Evolutionary conservation across 2,113 vertebrate species (phyloP).

Genomic region (Lampris megalopsis): DNA sequence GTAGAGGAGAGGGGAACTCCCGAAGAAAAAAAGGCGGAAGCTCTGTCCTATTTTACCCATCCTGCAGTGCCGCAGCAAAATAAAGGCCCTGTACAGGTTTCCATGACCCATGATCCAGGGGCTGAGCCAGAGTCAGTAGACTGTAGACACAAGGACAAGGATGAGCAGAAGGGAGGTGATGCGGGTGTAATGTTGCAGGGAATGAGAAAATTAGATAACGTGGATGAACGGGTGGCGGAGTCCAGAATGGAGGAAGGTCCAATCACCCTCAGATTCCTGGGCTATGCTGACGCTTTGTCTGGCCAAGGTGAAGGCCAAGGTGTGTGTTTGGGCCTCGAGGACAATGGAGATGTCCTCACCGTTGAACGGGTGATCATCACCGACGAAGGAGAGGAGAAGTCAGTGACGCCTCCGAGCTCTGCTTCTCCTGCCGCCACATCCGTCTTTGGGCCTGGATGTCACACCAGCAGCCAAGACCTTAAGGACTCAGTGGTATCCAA

Average conservation of each 20-base stretch:
- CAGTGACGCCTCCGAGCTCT: background rate
- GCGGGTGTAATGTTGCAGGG: conserved; percentile 4
- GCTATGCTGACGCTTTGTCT: conserved; percentile 57
- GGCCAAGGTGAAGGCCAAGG: conserved; percentile 7
- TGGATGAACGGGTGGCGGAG: conserved; percentile 31
- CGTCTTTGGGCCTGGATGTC: background rate
- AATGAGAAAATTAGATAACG: background rate
- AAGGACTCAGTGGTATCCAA: background rate
- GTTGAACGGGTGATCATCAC: conserved; percentile 77
- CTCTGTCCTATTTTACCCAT: background rate
- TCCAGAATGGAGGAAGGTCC: conserved; percentile 59
- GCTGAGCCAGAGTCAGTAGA: conserved; percentile 7
- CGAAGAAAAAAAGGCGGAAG: background rate
- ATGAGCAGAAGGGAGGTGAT: background rate
- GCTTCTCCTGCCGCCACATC: no score
- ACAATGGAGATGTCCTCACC: conserved; percentile 50
- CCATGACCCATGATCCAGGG: background rate
- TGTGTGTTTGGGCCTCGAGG: conserved; percentile 19
- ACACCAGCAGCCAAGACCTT: background rate
- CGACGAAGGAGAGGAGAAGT: conserved; percentile 64
- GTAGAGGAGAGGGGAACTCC: background rate
- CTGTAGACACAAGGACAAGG: conserved; percentile 1
- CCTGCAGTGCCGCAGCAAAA: background rate
- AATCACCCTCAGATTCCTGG: conserved; percentile 76
- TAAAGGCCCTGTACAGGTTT: background rate